phyloP scores from a whole-genome alignment of 2,113 vertebrate genomes.

The Butorides virescens region DNA sequence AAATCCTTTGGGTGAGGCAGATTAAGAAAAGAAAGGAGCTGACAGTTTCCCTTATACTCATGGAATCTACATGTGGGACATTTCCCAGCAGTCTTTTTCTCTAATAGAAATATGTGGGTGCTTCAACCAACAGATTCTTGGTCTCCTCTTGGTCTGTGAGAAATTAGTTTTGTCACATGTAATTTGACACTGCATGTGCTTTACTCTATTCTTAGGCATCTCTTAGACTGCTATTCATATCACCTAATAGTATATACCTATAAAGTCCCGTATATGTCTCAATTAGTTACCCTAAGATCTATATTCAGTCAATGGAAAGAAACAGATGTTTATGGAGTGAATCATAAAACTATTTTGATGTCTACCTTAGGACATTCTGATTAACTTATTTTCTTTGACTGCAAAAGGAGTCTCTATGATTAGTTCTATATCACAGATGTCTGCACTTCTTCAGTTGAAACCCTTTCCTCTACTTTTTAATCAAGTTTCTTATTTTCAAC shows the following conservation, averaged over 20 bases:
- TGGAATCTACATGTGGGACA: background rate
- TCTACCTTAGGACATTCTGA: background rate
- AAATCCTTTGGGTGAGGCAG: background rate
- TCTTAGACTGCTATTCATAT: background rate
- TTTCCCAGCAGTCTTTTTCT: background rate
- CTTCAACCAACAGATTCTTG: background rate
- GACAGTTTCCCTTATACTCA: background rate
- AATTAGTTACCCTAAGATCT: background rate
- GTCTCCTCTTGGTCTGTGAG: background rate
- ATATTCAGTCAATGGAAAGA: background rate
- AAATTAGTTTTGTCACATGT: background rate
- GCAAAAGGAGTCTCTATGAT: background rate
- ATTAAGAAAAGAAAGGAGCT: background rate
- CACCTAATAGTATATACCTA: background rate
- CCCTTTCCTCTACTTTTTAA: background rate
- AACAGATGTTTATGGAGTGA: background rate
- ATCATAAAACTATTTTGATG: background rate
- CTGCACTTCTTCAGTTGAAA: background rate
- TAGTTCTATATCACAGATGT: background rate
- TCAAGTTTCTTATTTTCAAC: background rate
- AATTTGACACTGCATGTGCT: background rate
- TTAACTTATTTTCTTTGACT: background rate
- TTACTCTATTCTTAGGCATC: background rate
- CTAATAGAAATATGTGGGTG: background rate
- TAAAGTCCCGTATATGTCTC: background rate